Conservation (phyloP, 2,797 vertebrate genomes). For the Onychomys torridus region DNA sequence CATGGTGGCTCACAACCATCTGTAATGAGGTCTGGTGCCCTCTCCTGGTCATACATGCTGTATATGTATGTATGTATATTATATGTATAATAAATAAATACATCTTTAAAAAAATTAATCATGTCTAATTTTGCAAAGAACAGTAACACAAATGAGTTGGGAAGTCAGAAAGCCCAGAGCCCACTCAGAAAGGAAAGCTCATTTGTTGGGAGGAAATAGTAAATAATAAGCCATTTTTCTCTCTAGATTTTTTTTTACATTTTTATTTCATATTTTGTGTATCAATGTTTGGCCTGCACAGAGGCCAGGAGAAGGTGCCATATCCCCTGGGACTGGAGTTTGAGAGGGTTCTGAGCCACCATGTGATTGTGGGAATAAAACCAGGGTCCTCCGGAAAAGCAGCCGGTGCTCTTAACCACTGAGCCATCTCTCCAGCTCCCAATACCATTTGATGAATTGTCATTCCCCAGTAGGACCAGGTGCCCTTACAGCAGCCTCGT, state of each 20-base stretch:
- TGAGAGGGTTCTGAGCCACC: neutral
- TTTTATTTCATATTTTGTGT: neutral
- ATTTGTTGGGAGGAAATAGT: neutral
- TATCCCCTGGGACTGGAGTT: neutral
- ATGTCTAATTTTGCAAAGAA: neutral
- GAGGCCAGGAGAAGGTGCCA: neutral
- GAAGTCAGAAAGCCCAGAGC: neutral
- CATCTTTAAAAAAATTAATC: slow-evolving; percentile 44
- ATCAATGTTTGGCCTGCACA: too few species aligned
- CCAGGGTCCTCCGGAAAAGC: neutral
- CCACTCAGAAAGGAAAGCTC: neutral
- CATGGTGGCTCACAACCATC: too few species aligned
- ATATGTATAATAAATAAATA: too few species aligned
- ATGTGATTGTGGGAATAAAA: neutral
- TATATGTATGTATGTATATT: too few species aligned
- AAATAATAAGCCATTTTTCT: neutral
- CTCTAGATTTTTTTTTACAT: neutral
- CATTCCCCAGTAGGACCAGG: neutral
- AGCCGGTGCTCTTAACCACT: neutral
- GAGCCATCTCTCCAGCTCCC: neutral
- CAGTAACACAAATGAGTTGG: neutral
- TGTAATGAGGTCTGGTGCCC: too few species aligned
- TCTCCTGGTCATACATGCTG: too few species aligned
- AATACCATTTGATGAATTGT: neutral
- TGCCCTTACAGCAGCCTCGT: neutral